Evolutionary conservation across 2,113 vertebrate genomes (phyloP).

Genomic region (Phylloscopus trochilus): DNA sequence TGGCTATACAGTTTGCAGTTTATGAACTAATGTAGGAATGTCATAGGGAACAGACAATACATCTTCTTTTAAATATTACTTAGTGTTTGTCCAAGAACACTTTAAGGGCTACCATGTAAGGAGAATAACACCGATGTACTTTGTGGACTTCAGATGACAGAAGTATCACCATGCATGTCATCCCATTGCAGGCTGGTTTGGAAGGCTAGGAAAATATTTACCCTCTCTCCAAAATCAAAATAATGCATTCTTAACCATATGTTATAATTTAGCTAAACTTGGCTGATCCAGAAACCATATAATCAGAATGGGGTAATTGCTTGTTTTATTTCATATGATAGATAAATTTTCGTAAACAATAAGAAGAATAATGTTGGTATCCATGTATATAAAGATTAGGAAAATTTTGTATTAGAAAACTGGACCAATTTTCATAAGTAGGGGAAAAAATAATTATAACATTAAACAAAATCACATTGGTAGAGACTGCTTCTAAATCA

Average conservation of each 20-base stretch:
- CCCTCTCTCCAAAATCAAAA: not conserved
- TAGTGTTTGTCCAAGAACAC: not conserved
- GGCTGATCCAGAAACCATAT: not conserved
- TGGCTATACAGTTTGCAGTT: not conserved
- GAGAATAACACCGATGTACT: not conserved
- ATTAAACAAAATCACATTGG: not conserved
- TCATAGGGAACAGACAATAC: not conserved
- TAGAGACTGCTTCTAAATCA: not conserved
- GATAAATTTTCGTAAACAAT: not conserved
- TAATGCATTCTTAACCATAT: not conserved
- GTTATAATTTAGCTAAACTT: not conserved
- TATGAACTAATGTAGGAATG: not conserved
- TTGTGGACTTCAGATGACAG: not conserved
- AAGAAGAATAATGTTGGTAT: not conserved
- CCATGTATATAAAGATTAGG: not conserved
- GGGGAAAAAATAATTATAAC: not conserved
- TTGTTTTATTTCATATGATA: not conserved
- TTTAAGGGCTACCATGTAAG: not conserved
- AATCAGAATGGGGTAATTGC: not conserved
- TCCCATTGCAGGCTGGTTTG: not conserved
- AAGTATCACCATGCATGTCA: not conserved
- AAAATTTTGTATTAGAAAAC: not conserved
- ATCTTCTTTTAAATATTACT: not conserved
- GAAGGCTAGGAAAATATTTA: not conserved
- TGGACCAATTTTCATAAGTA: not conserved